A percentile compares a stretch with the other conserved stretches of the same genome.
phyloP scores from a whole-genome alignment of 1,140 invertebrate genomes.

The Drosophila sp. region DNA sequence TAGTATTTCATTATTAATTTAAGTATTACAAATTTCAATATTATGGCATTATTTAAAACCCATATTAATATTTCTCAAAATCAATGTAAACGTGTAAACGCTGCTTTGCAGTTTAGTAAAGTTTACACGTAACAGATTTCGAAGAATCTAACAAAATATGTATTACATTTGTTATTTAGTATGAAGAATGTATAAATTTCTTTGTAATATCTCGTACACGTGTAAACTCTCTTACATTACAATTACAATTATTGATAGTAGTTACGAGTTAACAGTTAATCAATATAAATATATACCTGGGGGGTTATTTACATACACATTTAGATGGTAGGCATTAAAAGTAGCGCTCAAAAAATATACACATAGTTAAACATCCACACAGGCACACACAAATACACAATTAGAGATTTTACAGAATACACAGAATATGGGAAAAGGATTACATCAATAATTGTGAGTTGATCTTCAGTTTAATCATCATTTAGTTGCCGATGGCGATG shows the following conservation, averaged over 20 bases:
- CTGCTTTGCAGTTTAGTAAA: constrained; percentile 20
- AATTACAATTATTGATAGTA: constrained; percentile 19
- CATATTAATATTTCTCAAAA: too few species aligned
- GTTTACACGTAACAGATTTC: not conserved
- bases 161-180: not conserved
- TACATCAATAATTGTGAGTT: constrained; percentile 11
- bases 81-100: not conserved
- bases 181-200: constrained; percentile 22
- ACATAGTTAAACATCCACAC: constrained; percentile 58
- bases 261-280: constrained; percentile 16
- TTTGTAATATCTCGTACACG: constrained; percentile 5
- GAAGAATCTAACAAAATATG: not conserved
- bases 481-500: constrained; percentile 57
- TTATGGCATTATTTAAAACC: not conserved
- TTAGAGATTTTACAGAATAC: constrained; percentile 5
- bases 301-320: constrained; percentile 66
- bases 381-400: constrained; percentile 25
- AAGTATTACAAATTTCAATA: not conserved
- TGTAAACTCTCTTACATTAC: constrained; percentile 17
- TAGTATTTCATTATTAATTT: not conserved
- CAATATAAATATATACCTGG: constrained; percentile 36
- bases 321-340: constrained; percentile 63
- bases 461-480: constrained; percentile 6
- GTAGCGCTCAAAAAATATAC: constrained; percentile 76
- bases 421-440: constrained; percentile 1